Evolutionary conservation across 2,113 vertebrate genomes (phyloP).

Genomic region (Platysternon megacephalum): DNA sequence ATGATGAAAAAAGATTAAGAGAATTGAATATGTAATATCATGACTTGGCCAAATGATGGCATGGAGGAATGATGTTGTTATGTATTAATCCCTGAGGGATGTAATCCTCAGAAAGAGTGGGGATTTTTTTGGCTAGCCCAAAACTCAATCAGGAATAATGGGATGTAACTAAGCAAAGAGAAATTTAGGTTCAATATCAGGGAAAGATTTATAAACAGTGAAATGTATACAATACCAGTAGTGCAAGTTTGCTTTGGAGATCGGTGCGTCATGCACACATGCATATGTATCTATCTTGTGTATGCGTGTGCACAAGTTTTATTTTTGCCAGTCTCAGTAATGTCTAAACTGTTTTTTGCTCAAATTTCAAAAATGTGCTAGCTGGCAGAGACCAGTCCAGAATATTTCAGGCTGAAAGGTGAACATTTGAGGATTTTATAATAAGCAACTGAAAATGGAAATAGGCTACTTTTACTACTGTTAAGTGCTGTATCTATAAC

Average conservation of each 20-base stretch:
- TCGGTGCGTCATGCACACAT: neutral
- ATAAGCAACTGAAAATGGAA: conserved; percentile 20
- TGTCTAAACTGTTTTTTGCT: neutral
- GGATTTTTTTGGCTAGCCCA: neutral
- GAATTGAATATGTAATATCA: neutral
- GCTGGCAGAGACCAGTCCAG: neutral
- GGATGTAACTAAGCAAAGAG: neutral
- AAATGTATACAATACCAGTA: neutral
- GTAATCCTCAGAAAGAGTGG: neutral
- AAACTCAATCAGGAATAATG: neutral
- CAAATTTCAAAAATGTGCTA: neutral
- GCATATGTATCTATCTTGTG: neutral
- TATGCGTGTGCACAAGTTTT: neutral
- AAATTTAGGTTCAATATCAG: neutral
- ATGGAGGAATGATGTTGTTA: neutral
- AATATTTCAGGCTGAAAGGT: neutral
- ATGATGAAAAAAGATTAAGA: neutral
- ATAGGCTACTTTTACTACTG: neutral
- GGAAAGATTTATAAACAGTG: neutral
- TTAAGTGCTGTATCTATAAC: neutral
- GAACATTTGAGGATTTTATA: neutral
- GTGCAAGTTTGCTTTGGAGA: neutral
- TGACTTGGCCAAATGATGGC: neutral
- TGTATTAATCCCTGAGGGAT: neutral
- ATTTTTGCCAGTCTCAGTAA: neutral